Percentiles rank a stretch among this genome's conserved stretches.
These are phyloP conservation scores for Catharus ustulatus DNA, from an alignment of 2,797 vertebrate genomes.

Conservation along the genomic window DNA sequence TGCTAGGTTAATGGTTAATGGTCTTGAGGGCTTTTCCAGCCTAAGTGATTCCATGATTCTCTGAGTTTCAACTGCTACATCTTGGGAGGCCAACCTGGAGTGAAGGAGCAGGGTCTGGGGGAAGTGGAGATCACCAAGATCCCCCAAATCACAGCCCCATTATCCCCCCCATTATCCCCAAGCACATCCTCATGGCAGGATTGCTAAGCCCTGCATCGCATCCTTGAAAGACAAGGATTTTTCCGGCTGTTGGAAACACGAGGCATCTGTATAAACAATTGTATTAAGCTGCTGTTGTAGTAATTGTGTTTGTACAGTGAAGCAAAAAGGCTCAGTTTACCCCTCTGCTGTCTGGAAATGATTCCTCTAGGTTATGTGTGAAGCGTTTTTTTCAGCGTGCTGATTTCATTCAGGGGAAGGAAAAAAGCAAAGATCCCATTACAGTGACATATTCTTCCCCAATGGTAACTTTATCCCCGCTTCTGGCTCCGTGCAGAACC, in stretches of 20 bases:
- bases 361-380: slow-evolving; percentile 59
- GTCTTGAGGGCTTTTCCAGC: not conserved
- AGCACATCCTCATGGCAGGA: not conserved
- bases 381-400: not conserved
- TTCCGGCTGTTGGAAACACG: not conserved
- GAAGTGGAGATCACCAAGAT: not conserved
- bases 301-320: slow-evolving; percentile 63
- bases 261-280: slow-evolving; percentile 53
- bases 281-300: slow-evolving; percentile 40
- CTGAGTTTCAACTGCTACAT: not conserved
- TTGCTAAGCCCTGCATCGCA: accelerated
- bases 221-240: not conserved
- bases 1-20: not conserved
- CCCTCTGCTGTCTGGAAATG: slow-evolving; percentile 49
- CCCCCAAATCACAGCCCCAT: not conserved
- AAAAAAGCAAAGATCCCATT: not conserved
- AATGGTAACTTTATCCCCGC: slow-evolving; percentile 59
- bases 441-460: slow-evolving; percentile 65
- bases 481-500: slow-evolving; percentile 41
- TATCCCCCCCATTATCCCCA: not conserved
- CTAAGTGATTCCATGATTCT: not conserved
- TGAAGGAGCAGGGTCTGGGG: not conserved
- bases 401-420: slow-evolving; percentile 35
- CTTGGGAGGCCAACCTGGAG: not conserved
- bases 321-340: slow-evolving; percentile 59